These are phyloP conservation scores for Notolabrus celidotus DNA, from an alignment of 2,797 vertebrate genomes.

Conservation along the genomic window DNA sequence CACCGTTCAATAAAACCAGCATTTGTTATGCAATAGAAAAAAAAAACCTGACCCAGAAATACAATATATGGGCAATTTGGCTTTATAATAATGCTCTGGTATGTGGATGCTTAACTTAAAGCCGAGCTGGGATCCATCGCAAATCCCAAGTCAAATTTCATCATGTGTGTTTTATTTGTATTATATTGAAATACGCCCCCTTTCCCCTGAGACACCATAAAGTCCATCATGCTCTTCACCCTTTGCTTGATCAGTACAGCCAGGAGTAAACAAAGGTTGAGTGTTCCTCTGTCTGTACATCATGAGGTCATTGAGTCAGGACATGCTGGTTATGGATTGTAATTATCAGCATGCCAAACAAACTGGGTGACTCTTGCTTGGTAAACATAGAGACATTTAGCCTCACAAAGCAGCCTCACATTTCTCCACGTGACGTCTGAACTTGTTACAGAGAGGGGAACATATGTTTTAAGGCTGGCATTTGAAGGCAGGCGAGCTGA, in stretches of 20 bases:
- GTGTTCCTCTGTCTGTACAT: too few relatives aligned
- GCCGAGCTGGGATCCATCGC: constrained; percentile 37
- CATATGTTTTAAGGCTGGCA: constrained; percentile 29
- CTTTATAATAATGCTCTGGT: constrained; percentile 41
- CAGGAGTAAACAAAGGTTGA: too few relatives aligned
- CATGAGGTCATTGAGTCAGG: constrained; percentile 12
- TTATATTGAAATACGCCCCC: constrained; percentile 38
- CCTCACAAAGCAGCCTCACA: constrained; percentile 33
- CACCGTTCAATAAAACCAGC: constrained; percentile 47
- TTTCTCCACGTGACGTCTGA: constrained; percentile 31
- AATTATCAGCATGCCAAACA: constrained; percentile 40
- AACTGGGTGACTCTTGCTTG: constrained; percentile 6
- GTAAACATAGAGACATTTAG: constrained; percentile 39
- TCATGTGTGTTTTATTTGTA: constrained; percentile 46
- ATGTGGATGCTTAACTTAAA: constrained; percentile 48
- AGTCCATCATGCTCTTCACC: constrained; percentile 32
- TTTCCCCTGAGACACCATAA: constrained; percentile 26
- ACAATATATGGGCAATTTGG: constrained; percentile 43
- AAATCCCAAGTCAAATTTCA: constrained; percentile 52
- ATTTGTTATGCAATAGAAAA: neutral
- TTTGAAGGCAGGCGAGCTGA: constrained; percentile 28
- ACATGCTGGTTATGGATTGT: constrained; percentile 22
- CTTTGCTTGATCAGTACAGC: too few relatives aligned
- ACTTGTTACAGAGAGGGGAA: constrained; percentile 40
- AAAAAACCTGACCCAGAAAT: constrained; percentile 59